A percentile compares a stretch with the other conserved stretches of the same genome.
phyloP scores from a whole-genome alignment of 2,797 vertebrate genomes.

The Nannoperca obscura region DNA sequence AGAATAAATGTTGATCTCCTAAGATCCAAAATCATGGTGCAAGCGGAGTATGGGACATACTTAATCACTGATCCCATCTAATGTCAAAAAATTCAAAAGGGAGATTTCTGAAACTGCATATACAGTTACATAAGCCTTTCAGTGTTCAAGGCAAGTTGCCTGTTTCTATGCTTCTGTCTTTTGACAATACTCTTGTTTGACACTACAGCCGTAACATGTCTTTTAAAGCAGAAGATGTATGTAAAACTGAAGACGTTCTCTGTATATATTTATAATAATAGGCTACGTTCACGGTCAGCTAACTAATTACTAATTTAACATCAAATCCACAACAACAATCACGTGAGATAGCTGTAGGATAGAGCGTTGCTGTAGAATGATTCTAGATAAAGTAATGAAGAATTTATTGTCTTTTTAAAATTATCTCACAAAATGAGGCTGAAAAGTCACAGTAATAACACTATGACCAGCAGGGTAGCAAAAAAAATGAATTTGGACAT shows the following conservation, averaged over 20 bases:
- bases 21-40: background rate
- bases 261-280: background rate
- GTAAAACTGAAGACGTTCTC: background rate
- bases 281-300: background rate
- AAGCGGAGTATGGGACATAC: background rate
- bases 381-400: background rate
- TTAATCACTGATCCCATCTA: constrained; percentile 11
- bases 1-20: constrained; percentile 9
- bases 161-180: background rate
- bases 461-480: background rate
- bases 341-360: background rate
- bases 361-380: background rate
- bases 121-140: background rate
- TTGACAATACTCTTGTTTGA: background rate
- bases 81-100: background rate
- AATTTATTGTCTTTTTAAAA: constrained; percentile 1
- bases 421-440: background rate
- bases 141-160: background rate
- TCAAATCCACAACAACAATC: background rate
- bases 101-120: background rate
- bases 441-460: background rate
- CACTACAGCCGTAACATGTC: background rate
- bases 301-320: background rate
- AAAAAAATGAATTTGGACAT: background rate
- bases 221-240: background rate